Evolutionary conservation across 1,140 invertebrate genomes (phyloP).

Genomic region (Diachasma alloeum): DNA sequence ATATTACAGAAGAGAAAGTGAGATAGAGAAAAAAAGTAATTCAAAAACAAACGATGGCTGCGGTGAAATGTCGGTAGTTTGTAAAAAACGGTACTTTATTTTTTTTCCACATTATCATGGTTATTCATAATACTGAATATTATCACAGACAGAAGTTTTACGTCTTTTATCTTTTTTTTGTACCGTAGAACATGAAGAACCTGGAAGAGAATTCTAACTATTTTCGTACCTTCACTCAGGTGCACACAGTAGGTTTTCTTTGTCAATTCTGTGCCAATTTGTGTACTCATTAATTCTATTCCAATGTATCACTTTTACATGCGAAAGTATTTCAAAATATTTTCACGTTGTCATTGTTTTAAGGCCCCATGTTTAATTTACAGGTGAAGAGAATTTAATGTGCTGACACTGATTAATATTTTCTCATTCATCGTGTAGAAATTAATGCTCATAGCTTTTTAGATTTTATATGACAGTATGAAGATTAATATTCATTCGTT

Average conservation of each 20-base stretch:
- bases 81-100: conserved; percentile 46
- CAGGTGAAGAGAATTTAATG: not conserved
- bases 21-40: conserved; percentile 34
- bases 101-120: conserved; percentile 43
- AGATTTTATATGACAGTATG: not conserved
- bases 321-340: not conserved
- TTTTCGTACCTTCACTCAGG: not conserved
- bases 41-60: conserved; percentile 44
- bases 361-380: not conserved
- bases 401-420: not conserved
- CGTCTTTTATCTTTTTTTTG: conserved; percentile 22
- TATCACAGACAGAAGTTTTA: conserved; percentile 30
- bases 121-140: conserved; percentile 38
- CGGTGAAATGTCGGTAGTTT: conserved; percentile 40
- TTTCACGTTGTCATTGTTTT: not conserved
- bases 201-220: not conserved
- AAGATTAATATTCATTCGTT: not conserved
- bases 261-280: not conserved
- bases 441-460: not conserved
- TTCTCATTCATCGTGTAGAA: not conserved
- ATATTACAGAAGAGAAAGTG: conserved; percentile 22
- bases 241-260: not conserved
- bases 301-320: not conserved
- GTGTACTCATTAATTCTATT: not conserved
- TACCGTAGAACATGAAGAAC: conserved; percentile 16